These are phyloP conservation scores for Agonopterix alstromeriana DNA, from an alignment of 2,888 invertebrate genomes.

Conservation along the genomic window DNA sequence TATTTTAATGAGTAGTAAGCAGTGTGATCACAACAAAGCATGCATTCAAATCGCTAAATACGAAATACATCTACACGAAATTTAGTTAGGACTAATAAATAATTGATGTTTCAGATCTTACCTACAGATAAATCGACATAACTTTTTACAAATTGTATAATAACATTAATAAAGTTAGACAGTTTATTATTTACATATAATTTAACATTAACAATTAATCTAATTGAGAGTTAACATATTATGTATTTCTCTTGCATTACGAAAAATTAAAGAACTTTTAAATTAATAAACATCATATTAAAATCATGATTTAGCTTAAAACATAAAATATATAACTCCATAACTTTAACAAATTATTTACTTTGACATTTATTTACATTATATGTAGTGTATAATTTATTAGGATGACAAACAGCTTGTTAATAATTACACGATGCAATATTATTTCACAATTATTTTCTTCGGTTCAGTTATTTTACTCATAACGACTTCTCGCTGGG, in stretches of 20 bases:
- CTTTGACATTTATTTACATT: neutral
- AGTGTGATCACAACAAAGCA: neutral
- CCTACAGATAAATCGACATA: no score
- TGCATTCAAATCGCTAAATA: neutral
- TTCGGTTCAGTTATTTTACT: no score
- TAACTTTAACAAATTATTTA: neutral
- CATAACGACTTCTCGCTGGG: no score
- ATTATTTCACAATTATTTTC: no score
- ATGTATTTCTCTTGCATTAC: no score
- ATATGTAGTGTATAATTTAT: no score
- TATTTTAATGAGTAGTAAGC: neutral
- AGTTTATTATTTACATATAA: constrained; percentile 3
- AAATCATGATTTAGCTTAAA: neutral
- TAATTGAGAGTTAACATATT: neutral
- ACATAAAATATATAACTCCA: neutral
- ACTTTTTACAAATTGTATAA: neutral
- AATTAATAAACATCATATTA: neutral
- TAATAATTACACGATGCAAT: no score
- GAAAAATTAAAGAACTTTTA: neutral
- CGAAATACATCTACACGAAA: no score
- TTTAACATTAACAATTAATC: constrained; percentile 4
- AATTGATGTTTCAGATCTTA: no score
- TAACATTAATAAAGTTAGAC: constrained; percentile 4
- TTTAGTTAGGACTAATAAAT: no score
- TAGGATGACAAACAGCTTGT: no score